These are phyloP conservation scores for Dicentrarchus labrax DNA, from an alignment of 2,113 vertebrate genomes.

Conservation along the genomic window DNA sequence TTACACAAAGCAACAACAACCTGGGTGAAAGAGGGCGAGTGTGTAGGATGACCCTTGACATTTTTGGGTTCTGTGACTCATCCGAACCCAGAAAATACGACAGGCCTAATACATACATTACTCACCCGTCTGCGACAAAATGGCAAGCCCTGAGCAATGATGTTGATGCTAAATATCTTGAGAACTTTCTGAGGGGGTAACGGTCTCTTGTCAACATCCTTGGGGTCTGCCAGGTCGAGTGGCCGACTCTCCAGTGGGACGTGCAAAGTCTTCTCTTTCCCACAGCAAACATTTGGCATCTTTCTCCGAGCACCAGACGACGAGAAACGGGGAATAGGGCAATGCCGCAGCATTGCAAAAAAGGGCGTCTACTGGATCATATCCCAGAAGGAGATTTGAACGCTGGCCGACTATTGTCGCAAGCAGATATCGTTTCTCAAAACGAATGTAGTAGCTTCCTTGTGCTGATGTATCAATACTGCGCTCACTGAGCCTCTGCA, in stretches of 20 bases:
- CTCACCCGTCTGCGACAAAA: conserved; percentile 97
- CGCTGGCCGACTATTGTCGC: not conserved
- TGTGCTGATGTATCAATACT: conserved; percentile 77
- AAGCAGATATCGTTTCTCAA: conserved; percentile 20
- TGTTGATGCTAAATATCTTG: conserved; percentile 99
- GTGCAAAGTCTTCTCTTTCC: conserved; percentile 81
- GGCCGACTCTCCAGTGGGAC: conserved; percentile 82
- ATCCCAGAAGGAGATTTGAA: conserved; percentile 61
- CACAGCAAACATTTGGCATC: conserved; percentile 88
- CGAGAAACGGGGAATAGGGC: conserved; percentile 83
- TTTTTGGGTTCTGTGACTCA: conserved; percentile 30
- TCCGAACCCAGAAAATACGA: not conserved
- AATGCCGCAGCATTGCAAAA: conserved; percentile 88
- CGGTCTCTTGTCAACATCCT: conserved; percentile 86
- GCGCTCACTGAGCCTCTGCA: conserved; percentile 72
- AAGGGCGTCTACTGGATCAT: conserved; percentile 74
- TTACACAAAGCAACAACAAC: conserved; percentile 8
- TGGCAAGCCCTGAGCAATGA: conserved; percentile 96
- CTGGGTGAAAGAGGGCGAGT: not conserved
- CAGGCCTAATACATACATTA: conserved; percentile 20
- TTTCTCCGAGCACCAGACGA: conserved; percentile 79
- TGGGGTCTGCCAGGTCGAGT: conserved; percentile 88
- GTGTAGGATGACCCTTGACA: conserved; percentile 60
- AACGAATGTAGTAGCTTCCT: conserved; percentile 50
- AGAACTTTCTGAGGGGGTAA: conserved; percentile 93